Base-by-base conservation (phyloP, 64 coral and sea anemone genomes). In the Porites australiensis region DNA sequence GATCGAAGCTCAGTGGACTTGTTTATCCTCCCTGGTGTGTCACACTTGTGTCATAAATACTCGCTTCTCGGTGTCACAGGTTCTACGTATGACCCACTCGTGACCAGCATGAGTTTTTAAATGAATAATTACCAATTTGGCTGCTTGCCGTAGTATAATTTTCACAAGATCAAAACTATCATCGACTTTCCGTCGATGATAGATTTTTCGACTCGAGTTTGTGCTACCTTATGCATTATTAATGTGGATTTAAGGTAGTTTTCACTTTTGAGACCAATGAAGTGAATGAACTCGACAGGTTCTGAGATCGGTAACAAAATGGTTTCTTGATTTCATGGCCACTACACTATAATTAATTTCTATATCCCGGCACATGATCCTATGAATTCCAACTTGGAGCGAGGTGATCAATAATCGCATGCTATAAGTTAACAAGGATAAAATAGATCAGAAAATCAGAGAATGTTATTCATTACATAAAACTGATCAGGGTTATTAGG, bases 181-280 rank as follows among this genome's bases (percentile, higher is more conserved):
- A 68, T 14, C 9, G 44, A 51, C 47, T 50, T 22, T 1, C 61
- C 63, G 6, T 52, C 63, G 45, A 68, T 84, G 45, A 84, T 14
- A 50, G 81, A 84, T 50, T 68, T 50, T 68, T 37, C 45, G 27
- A 37, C 27, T 37, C 27, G 27, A 1, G 44, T 19, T 21, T 65
- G 16, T 61, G 47, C 18, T 84, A 51, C 48, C 61, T 68, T 0
- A 19, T 84, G 45, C 11, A 68, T 84, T 68, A 84, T 84, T 84
- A 48, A 84, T 52, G 19, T 68, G 8, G 1, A 50, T 84, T 50
- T 84, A 18, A 51, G 81, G 81, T 84, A 68, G 61, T 84, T 82
- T 67, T 84, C 46, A 12, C 18, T 23, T 37, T 51, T 15, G 44
- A 19, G 81, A 11, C 47, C 44, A 84, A 84, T 84, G 43, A 45